phyloP scores from a whole-genome alignment of 2,888 invertebrate species.

The Polietes domitor region DNA sequence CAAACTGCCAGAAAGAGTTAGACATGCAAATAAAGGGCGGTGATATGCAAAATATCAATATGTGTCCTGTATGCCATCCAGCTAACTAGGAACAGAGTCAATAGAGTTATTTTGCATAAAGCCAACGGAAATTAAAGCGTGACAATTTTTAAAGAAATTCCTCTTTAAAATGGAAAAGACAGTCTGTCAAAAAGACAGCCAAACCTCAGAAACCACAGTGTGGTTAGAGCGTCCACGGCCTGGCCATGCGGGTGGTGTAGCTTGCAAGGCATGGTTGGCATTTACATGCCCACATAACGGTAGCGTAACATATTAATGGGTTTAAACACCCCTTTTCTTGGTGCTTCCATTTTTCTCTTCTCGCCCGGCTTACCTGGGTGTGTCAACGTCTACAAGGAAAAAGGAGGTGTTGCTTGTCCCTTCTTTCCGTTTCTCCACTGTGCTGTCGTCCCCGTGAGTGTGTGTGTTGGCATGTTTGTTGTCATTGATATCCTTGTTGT shows the following conservation, averaged over 20 bases:
- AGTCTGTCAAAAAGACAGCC: too few relatives aligned
- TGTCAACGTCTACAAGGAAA: not conserved
- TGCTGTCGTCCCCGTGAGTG: not conserved
- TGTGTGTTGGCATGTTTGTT: not conserved
- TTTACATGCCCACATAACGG: constrained; percentile 56
- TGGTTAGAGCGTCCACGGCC: constrained; percentile 45
- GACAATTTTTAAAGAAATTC: constrained; percentile 39
- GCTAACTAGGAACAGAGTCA: too few relatives aligned
- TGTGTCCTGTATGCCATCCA: not conserved
- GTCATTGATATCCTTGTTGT: constrained; percentile 25
- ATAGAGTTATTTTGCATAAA: constrained; percentile 39
- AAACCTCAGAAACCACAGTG: constrained; percentile 66
- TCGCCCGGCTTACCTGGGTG: constrained; percentile 10
- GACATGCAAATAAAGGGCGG: constrained; percentile 29
- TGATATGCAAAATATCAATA: constrained; percentile 54
- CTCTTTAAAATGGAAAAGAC: not conserved
- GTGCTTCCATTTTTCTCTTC: not conserved
- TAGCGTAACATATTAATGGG: constrained; percentile 74
- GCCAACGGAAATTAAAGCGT: constrained; percentile 62
- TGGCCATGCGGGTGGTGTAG: not conserved
- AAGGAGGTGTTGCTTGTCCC: constrained; percentile 24
- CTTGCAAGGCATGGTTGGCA: constrained; percentile 11
- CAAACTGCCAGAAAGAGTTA: not conserved
- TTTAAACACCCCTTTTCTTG: constrained; percentile 73
- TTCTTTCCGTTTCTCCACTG: constrained; percentile 1